Evolutionary conservation across 1,140 invertebrate species (phyloP), one percentile per base, ranked within the genome.

Genomic region (Scaptomyza hsui): DNA sequence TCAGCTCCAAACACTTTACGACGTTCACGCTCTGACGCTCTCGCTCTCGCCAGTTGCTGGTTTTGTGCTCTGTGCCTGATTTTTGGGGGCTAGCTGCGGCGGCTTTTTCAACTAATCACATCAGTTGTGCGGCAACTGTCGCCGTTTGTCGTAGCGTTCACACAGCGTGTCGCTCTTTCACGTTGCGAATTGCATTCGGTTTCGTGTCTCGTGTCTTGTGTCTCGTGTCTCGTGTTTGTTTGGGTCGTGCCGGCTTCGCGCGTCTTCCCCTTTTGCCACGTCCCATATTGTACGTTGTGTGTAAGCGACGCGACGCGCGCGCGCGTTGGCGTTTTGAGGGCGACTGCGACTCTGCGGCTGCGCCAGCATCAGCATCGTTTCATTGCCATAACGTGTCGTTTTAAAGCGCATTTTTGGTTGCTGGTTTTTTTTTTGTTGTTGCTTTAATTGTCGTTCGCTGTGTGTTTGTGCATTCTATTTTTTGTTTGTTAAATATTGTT

Each of bases 61-160:
- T 51, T 41, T 16, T 53, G 24, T 32, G 13, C 12, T 9, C 41
- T 45, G 41, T 13, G 13, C 18, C 51, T n/a, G 32, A 37, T 37
- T 37, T 37, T 37, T 3, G 32, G 35, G 15, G 52, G 9, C 37
- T 12, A 42, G 41, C 37, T 39, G 42, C 18, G 39, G 70, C 52
- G 39, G 70, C 57, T 77, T 57, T 72, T 62, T 68, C 48, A 56
- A 62, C 61, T 64, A 59, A 70, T 59, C 72, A 48, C 69, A 65
- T 83, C 65, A 85, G 81, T 85, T 85, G 80, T 68, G 63, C 61
- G 79, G 79, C 79, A 73, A 83, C 79, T 65, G 75, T 83, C 64
- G 75, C 69, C 79, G 78, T 82, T 75, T 79, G 49, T 49, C 80
- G 61, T 75, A 62, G 63, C 73, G 59, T 61, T 10, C 19, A 21